Conservation (phyloP, 2,888 invertebrate species). For the Euphydryas editha region DNA sequence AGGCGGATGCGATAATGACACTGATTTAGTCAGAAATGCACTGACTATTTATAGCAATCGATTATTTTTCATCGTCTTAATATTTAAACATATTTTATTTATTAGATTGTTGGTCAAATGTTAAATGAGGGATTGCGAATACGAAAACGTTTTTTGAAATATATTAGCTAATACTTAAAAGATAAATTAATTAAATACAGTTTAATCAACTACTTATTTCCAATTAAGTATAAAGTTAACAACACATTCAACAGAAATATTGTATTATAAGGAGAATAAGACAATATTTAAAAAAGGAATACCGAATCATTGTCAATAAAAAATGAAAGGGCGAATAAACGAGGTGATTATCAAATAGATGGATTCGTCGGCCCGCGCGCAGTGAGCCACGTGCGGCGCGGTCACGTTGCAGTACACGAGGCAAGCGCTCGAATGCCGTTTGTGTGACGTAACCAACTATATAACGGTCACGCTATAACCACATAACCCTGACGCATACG, state of each 20-base stretch:
- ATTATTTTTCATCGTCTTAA: no score
- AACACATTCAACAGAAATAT: not conserved
- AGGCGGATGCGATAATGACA: constrained; percentile 20
- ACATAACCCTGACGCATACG: constrained; percentile 2
- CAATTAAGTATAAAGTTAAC: no score
- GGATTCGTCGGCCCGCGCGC: constrained; percentile 38
- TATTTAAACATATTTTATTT: no score
- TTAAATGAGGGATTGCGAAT: no score
- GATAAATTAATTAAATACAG: no score
- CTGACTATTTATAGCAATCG: no score
- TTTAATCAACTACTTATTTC: no score
- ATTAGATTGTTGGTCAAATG: no score
- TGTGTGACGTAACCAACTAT: constrained; percentile 4
- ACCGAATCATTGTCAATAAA: not conserved
- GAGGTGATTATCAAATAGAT: constrained; percentile 18
- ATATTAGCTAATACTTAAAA: no score
- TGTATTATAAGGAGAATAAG: not conserved
- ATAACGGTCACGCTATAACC: constrained; percentile 5
- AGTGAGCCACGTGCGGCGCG: constrained; percentile 44
- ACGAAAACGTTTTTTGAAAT: no score
- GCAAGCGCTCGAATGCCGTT: constrained; percentile 2
- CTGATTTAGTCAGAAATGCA: not conserved
- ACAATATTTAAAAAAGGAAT: not conserved
- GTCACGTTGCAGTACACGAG: constrained; percentile 54
- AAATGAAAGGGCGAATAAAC: constrained; percentile 18